Base-by-base conservation (phyloP, 2,113 vertebrate species). In the Cochlearius cochlearius region DNA sequence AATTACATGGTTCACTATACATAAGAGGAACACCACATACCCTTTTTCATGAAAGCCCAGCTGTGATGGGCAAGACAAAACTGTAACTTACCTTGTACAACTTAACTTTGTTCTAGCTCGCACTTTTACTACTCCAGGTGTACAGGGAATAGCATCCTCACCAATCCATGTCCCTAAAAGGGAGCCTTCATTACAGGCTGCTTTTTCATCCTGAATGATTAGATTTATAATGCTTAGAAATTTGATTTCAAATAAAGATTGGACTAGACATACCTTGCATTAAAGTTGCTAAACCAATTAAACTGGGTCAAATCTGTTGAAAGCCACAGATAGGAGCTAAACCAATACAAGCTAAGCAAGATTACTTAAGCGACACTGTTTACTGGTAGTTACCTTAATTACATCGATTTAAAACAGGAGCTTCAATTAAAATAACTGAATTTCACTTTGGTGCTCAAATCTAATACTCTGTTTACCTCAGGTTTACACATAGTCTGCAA, bases 121-220 rank as follows among this genome's bases (percentile, higher is more conserved):
- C 23, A 91, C 97, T 96, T 98, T 98, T 12, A 96, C 96, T 53
- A 97, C 68, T 59, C 96, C 96, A n/a, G 99, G 99, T 36, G 99
- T 99, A 30, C 98, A 99, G 9, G 98, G 98, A 94, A 99, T 98
- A 49, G 98, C 98, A 69, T 98, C 97, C 66, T 98, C 98, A 43
- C 98, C 98, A 90, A 99, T 99, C 99, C 99, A 99, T 34, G 99
- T 73, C 15, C 95, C 99, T 62, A 99, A 97, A 97, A 99, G 97
- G 43, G 98, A 98, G 8, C 97, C 98, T 41, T 98, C 98, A 12
- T 84, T 86, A 77, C 94, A 96, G 71, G 92, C 86, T 73, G 97
- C 92, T 95, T 98, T 98, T 68, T 98, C 97, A 96, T 98, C 98
- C 99, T 99, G 83, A 68, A 95, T 94, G 72, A 89, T 87, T 29